phyloP scores from a whole-genome alignment of 1,140 invertebrate genomes.

The Aphis gossypii region DNA sequence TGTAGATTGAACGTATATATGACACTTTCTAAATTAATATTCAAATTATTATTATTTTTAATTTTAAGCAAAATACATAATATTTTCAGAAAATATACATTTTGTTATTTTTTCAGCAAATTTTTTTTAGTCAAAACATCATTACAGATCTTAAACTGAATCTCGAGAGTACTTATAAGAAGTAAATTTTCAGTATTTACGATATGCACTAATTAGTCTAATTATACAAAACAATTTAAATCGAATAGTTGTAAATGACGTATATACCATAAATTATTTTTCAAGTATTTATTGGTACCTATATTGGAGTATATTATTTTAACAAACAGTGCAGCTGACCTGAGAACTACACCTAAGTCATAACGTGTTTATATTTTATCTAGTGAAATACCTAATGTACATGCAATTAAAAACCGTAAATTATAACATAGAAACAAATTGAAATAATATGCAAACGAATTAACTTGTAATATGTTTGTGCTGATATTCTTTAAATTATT shows the following conservation, averaged over 20 bases:
- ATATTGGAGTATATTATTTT: neutral
- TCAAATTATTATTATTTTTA: neutral
- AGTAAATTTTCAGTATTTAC: neutral
- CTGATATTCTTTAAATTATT: neutral
- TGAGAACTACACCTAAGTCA: neutral
- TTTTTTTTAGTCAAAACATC: neutral
- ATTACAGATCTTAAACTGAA: neutral
- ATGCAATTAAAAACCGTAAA: neutral
- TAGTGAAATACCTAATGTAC: too few species aligned
- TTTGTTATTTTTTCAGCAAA: neutral
- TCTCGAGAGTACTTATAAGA: neutral
- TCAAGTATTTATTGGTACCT: neutral
- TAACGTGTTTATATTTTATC: neutral
- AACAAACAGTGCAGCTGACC: neutral
- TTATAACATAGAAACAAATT: neutral
- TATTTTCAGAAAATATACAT: neutral
- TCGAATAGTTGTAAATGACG: neutral
- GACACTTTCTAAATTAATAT: neutral
- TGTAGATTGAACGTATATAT: too few species aligned
- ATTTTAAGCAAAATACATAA: neutral
- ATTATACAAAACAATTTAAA: neutral
- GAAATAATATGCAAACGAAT: neutral
- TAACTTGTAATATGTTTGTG: neutral
- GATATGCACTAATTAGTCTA: neutral
- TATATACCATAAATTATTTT: neutral